A percentile compares a stretch with the other conserved stretches of the same genome.
Conservation (phyloP, 1,140 invertebrate species). For the Phocides pigmalion region DNA sequence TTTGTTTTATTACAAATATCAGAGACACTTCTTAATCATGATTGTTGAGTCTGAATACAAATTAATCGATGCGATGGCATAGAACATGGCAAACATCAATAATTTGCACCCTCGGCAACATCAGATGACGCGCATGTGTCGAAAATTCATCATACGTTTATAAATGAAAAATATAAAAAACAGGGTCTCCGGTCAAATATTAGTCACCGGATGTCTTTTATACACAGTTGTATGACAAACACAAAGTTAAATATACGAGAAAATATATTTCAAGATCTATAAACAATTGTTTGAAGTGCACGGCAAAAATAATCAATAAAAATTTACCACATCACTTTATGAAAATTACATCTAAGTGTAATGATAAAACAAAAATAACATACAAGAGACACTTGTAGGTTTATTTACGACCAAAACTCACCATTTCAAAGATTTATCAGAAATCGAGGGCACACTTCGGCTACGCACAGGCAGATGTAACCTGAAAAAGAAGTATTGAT, state of each 20-base stretch:
- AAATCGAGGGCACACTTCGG: slow-evolving; percentile 26
- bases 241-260: too few relatives aligned
- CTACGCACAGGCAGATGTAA: slow-evolving; percentile 45
- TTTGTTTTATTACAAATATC: slow-evolving; percentile 39
- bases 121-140: slow-evolving; percentile 88
- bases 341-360: not conserved
- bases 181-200: too few relatives aligned
- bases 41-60: slow-evolving; percentile 54
- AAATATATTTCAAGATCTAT: too few relatives aligned
- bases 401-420: slow-evolving; percentile 25
- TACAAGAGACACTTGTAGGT: not conserved
- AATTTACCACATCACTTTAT: slow-evolving; percentile 25
- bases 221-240: too few relatives aligned
- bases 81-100: slow-evolving; percentile 70
- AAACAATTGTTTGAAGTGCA: too few relatives aligned
- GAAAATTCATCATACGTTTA: slow-evolving; percentile 81
- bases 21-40: slow-evolving; percentile 82
- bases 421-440: slow-evolving; percentile 15
- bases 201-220: too few relatives aligned
- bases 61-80: slow-evolving; percentile 55
- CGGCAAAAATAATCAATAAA: slow-evolving; percentile 11
- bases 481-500: slow-evolving; percentile 39
- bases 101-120: slow-evolving; percentile 56
- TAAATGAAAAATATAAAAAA: not conserved
- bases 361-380: not conserved